Percentiles rank a stretch among this genome's conserved stretches.
These are phyloP conservation scores for Upupa epops DNA, from an alignment of 2,113 vertebrate genomes.

Conservation along the genomic window DNA sequence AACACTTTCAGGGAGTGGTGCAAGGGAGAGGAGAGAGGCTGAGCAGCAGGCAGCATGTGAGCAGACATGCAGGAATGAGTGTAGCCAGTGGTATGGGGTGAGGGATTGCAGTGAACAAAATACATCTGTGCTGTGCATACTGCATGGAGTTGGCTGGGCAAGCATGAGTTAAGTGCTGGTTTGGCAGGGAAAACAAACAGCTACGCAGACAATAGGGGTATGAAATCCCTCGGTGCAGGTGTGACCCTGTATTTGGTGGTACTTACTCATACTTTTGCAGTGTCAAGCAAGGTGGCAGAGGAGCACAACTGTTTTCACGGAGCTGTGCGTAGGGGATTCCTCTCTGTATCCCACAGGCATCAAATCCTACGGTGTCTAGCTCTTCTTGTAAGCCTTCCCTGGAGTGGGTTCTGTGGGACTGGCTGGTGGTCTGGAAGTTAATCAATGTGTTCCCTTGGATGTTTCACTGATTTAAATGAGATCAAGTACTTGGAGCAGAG, in stretches of 20 bases:
- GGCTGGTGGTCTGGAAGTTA: neutral
- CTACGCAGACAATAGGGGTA: neutral
- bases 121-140: neutral
- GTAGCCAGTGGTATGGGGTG: neutral
- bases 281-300: neutral
- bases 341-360: neutral
- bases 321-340: neutral
- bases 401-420: neutral
- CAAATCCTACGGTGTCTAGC: neutral
- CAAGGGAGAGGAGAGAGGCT: neutral
- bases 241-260: neutral
- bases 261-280: neutral
- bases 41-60: neutral
- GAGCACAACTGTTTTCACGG: neutral
- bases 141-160: neutral
- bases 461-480: neutral
- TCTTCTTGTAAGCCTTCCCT: neutral
- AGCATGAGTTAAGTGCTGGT: neutral
- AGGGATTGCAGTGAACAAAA: neutral
- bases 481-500: neutral
- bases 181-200: neutral
- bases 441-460: rapidly evolving
- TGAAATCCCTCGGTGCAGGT: neutral
- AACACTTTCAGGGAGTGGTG: neutral
- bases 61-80: neutral